Percentiles rank a stretch among this genome's conserved stretches.
Conservation (phyloP, 2,888 invertebrate species). For the Bugulina stolonifera region DNA sequence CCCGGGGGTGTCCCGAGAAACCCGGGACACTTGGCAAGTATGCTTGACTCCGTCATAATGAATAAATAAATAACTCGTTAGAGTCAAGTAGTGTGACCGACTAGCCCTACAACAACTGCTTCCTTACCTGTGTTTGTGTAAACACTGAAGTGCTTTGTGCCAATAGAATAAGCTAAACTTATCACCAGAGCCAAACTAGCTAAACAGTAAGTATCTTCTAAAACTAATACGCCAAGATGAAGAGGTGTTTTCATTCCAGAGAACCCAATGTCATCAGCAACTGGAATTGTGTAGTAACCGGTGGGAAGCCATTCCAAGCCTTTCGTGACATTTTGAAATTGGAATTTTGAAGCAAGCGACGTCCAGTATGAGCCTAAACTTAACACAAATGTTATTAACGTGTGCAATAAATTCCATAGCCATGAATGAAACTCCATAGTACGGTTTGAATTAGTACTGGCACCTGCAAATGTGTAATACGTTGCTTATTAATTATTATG, state of each 20-base stretch:
- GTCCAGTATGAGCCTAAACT: slow-evolving; percentile 20
- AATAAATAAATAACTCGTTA: no score
- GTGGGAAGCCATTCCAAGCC: slow-evolving; percentile 22
- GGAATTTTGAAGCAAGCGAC: slow-evolving; percentile 20
- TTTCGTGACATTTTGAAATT: slow-evolving; percentile 16
- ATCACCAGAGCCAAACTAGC: not conserved
- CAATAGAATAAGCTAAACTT: slow-evolving; percentile 3
- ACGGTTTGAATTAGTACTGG: no score
- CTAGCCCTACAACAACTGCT: no score
- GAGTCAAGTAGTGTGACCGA: no score
- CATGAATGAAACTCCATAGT: slow-evolving; percentile 1
- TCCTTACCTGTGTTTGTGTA: not conserved
- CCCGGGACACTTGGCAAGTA: no score
- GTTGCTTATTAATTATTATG: no score
- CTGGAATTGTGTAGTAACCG: slow-evolving; percentile 19
- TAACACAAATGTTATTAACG: not conserved
- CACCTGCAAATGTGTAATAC: no score
- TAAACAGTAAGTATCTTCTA: slow-evolving; percentile 23
- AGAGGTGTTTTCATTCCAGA: slow-evolving; percentile 24
- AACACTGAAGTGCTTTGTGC: slow-evolving; percentile 14
- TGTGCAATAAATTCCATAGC: not conserved
- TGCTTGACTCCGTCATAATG: no score
- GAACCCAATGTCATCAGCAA: slow-evolving; percentile 2
- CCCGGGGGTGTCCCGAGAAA: no score
- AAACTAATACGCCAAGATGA: slow-evolving; percentile 9